Evolutionary conservation across 2,888 invertebrate species (phyloP).

Genomic region (Theretra japonica): DNA sequence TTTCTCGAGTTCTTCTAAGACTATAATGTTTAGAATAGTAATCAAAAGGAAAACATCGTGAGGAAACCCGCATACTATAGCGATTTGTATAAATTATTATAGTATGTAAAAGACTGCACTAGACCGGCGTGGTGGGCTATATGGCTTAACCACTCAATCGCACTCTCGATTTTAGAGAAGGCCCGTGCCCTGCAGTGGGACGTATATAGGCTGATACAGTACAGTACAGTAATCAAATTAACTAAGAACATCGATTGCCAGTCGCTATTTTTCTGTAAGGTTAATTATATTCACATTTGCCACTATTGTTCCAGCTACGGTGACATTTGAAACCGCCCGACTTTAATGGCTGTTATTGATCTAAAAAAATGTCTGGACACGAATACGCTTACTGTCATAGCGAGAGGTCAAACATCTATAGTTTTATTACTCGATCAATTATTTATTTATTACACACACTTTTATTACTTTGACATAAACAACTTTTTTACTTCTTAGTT

Average conservation of each 20-base stretch:
- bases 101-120: too few species aligned
- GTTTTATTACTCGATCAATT: neutral
- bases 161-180: too few species aligned
- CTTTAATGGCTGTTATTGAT: constrained; percentile 20
- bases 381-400: neutral
- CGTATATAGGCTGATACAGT: too few species aligned
- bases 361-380: constrained; percentile 18
- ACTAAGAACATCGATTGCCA: neutral
- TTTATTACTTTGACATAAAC: neutral
- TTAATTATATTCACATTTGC: constrained; percentile 13
- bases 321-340: constrained; percentile 12
- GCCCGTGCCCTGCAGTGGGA: too few species aligned
- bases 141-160: too few species aligned
- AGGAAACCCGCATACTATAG: too few species aligned
- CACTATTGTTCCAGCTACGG: neutral
- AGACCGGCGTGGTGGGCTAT: too few species aligned
- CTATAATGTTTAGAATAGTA: too few species aligned
- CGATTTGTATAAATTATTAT: too few species aligned
- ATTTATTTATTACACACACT: neutral
- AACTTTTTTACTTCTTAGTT: neutral
- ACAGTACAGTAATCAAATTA: neutral
- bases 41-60: too few species aligned
- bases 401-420: constrained; percentile 6
- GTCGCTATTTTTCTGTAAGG: neutral
- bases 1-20: too few species aligned